Conservation (phyloP, 2,113 vertebrate genomes). For the Scortum barcoo region DNA sequence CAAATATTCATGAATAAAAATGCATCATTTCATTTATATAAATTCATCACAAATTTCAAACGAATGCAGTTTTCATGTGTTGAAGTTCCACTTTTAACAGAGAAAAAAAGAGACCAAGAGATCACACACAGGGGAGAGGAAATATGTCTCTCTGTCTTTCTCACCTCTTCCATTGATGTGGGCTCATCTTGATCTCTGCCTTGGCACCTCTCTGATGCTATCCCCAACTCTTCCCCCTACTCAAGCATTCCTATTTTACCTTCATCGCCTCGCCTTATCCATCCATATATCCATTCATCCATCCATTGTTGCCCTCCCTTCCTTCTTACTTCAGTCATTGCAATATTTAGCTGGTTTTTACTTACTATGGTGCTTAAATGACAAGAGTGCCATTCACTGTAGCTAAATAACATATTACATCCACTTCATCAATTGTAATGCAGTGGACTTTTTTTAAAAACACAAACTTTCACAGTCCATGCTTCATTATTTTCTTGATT, state of each 20-base stretch:
- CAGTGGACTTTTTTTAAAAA: background rate
- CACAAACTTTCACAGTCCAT: background rate
- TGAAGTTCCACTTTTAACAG: background rate
- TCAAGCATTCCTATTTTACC: background rate
- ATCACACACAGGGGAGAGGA: background rate
- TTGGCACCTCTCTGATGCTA: background rate
- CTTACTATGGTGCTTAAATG: conserved; percentile 6
- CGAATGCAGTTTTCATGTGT: background rate
- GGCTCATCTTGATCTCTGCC: conserved; percentile 17
- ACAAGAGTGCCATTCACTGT: background rate
- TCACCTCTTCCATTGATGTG: background rate
- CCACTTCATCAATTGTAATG: conserved; percentile 3
- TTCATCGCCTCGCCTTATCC: background rate
- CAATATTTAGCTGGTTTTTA: conserved; percentile 3
- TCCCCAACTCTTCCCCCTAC: background rate
- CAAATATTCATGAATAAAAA: conserved; percentile 15
- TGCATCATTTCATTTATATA: background rate
- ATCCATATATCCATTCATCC: background rate
- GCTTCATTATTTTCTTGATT: conserved; percentile 7
- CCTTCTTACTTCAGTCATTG: background rate
- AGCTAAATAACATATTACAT: conserved; percentile 10
- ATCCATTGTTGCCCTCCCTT: background rate
- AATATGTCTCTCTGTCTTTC: conserved; percentile 3
- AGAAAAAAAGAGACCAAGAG: background rate
- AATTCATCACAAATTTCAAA: background rate